Conservation (phyloP, 2,113 vertebrate species). For the rat (Rattus norvegicus) region DNA sequence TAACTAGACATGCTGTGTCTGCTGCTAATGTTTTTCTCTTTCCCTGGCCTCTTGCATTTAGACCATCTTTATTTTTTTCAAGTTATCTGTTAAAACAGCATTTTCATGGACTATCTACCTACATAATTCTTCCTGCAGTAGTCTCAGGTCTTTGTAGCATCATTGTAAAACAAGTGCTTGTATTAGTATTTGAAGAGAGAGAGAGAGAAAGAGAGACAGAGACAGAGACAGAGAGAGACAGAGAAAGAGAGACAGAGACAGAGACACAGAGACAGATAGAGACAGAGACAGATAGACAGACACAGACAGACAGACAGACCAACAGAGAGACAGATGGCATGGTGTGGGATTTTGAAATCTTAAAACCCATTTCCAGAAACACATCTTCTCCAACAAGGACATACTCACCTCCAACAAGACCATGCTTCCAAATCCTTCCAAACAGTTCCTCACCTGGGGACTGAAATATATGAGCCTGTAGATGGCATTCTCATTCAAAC, state of each 20-base stretch:
- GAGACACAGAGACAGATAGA: background rate
- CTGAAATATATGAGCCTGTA: background rate
- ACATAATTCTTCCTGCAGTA: background rate
- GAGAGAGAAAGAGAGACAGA: background rate
- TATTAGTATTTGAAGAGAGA: background rate
- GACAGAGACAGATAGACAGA: background rate
- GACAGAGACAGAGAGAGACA: background rate
- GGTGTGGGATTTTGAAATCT: background rate
- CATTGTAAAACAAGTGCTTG: background rate
- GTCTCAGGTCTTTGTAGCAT: conserved; percentile 2
- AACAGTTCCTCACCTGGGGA: background rate
- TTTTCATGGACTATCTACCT: conserved; percentile 41
- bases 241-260: background rate
- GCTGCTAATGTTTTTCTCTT: background rate
- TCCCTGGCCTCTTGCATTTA: conserved; percentile 16
- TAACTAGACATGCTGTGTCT: background rate
- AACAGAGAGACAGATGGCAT: background rate
- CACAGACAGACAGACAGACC: too few species aligned
- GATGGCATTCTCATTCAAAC: background rate
- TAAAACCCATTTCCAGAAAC: background rate
- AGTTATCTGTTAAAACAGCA: conserved; percentile 24
- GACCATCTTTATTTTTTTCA: background rate
- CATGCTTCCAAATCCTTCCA: background rate
- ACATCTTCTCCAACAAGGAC: background rate
- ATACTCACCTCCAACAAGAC: background rate